These are phyloP conservation scores for Callorhinus ursinus DNA, from an alignment of 2,113 vertebrate species.

Conservation along the genomic window DNA sequence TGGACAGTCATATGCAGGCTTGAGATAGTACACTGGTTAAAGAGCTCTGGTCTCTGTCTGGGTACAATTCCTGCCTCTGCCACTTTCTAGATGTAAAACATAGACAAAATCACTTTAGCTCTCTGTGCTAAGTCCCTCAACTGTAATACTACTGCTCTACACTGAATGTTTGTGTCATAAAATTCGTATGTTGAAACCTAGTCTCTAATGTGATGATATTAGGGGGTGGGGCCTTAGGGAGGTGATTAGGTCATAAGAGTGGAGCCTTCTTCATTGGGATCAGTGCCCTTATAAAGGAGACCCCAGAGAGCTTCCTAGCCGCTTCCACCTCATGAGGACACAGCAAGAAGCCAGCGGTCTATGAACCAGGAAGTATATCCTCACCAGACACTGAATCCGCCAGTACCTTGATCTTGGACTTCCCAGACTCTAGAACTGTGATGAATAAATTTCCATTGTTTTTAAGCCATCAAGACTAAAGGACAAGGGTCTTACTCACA, in stretches of 20 bases:
- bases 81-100: not conserved
- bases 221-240: not conserved
- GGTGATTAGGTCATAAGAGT: not conserved
- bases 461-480: not conserved
- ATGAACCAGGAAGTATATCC: not conserved
- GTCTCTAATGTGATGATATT: not conserved
- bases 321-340: not conserved
- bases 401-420: not conserved
- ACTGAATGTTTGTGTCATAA: not conserved
- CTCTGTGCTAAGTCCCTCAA: not conserved
- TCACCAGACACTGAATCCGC: not conserved
- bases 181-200: not conserved
- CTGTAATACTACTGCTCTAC: not conserved
- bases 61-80: not conserved
- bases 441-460: not conserved
- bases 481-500: not conserved
- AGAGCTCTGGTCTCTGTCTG: not conserved
- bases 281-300: not conserved
- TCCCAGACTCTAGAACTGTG: not conserved
- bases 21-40: not conserved
- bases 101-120: not conserved
- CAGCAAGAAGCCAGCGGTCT: not conserved
- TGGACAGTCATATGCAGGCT: not conserved
- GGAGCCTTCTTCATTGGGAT: not conserved
- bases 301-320: not conserved